These are phyloP conservation scores for Bergia puertoricense DNA, from an alignment of 92 coral and sea anemone species.

Conservation along the genomic window DNA sequence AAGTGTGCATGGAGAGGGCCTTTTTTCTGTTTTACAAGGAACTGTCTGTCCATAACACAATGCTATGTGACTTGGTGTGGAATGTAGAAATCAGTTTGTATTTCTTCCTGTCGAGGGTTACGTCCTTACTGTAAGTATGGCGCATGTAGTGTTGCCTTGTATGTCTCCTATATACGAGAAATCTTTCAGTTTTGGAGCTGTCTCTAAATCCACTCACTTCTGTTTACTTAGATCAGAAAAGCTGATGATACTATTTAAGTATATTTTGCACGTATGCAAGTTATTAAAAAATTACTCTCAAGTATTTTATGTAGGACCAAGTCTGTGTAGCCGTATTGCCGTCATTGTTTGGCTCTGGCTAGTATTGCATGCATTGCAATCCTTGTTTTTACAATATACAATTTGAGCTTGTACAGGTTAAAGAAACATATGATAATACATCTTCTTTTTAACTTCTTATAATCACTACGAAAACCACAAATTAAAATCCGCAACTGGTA, in stretches of 20 bases:
- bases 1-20: slow-evolving; percentile 61
- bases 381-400: not conserved
- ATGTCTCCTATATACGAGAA: not conserved
- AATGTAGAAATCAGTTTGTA: slow-evolving; percentile 79
- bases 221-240: not conserved
- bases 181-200: not conserved
- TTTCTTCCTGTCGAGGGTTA: slow-evolving; percentile 62
- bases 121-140: slow-evolving; percentile 69
- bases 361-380: not conserved
- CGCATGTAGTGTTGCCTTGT: not conserved
- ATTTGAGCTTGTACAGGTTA: not conserved
- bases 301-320: not conserved
- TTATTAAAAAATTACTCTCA: not conserved
- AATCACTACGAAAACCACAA: not conserved
- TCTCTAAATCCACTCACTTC: not conserved
- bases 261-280: not conserved
- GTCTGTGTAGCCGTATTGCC: not conserved
- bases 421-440: slow-evolving; percentile 1
- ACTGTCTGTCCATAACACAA: slow-evolving; percentile 50
- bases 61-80: slow-evolving; percentile 88
- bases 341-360: not conserved
- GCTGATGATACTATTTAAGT: not conserved
- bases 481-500: slow-evolving; percentile 19
- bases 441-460: not conserved
- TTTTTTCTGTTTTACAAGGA: slow-evolving; percentile 49